Evolutionary conservation across 2,113 vertebrate genomes (phyloP).

Genomic region (Chitala chitala): DNA sequence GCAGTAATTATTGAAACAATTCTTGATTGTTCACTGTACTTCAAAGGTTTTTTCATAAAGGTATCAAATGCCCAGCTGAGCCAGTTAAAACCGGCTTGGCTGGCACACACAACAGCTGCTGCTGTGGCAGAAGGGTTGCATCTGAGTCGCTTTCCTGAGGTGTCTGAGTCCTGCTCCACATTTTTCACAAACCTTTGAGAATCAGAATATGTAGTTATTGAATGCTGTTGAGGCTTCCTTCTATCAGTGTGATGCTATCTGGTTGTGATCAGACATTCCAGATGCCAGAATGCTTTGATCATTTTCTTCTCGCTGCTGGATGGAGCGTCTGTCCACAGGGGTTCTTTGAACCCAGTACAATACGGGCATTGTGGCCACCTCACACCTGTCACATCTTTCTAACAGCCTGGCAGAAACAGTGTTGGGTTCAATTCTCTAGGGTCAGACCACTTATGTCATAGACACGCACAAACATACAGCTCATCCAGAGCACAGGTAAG

Average conservation of each 20-base stretch:
- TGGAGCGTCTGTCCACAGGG: not conserved
- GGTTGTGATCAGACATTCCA: slow-evolving; percentile 9
- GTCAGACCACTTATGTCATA: not conserved
- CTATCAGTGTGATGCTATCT: slow-evolving; percentile 2
- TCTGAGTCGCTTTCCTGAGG: not conserved
- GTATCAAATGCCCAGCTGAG: too few species aligned
- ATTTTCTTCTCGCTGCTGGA: not conserved
- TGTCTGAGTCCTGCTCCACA: not conserved
- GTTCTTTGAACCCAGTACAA: not conserved
- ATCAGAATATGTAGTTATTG: slow-evolving; percentile 5
- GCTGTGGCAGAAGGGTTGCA: not conserved
- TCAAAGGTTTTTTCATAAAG: too few species aligned
- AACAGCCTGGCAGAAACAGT: not conserved
- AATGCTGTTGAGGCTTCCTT: slow-evolving; percentile 1
- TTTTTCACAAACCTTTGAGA: not conserved
- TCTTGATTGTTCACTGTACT: too few species aligned
- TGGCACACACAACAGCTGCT: too few species aligned
- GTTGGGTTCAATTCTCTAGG: not conserved
- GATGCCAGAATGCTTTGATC: slow-evolving; percentile 3
- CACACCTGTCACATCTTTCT: slow-evolving; percentile 14
- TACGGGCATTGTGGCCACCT: slow-evolving; percentile 7
- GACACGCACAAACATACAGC: not conserved
- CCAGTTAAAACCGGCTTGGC: too few species aligned
- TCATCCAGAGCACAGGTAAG: not conserved
- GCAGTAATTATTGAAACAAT: too few species aligned